Conservation (phyloP, 2,888 invertebrate genomes). For the Trissonchulus latispiculum region DNA sequence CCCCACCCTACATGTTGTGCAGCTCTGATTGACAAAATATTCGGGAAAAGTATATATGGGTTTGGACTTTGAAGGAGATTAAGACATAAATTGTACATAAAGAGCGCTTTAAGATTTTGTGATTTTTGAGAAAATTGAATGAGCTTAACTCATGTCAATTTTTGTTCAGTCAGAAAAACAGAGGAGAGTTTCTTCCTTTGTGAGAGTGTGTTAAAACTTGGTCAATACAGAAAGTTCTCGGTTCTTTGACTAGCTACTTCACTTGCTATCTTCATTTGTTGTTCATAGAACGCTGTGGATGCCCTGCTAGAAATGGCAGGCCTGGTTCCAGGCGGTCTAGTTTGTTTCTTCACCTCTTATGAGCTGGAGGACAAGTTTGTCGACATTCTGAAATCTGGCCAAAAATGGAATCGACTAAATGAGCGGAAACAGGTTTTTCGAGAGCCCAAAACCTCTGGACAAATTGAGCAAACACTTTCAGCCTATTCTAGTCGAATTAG, state of each 20-base stretch:
- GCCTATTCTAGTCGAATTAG: conserved; percentile 53
- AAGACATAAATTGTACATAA: no score
- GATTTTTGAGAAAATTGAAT: background rate
- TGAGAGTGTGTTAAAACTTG: no score
- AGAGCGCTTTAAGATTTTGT: background rate
- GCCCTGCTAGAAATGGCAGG: conserved; percentile 57
- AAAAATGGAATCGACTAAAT: conserved; percentile 21
- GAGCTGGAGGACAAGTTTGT: conserved; percentile 55
- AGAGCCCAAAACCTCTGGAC: conserved; percentile 45
- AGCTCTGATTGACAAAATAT: no score
- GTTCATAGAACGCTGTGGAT: background rate
- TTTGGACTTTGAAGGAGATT: no score
- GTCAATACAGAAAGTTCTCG: no score
- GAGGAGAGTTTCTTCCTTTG: no score
- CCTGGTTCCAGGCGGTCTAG: conserved; percentile 75
- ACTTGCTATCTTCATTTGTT: no score
- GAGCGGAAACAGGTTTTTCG: conserved; percentile 40
- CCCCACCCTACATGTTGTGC: no score
- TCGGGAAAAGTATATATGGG: no score
- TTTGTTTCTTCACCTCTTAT: conserved; percentile 87
- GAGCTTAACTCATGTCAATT: no score
- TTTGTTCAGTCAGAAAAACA: no score
- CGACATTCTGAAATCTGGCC: conserved; percentile 16
- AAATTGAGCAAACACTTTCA: conserved; percentile 62
- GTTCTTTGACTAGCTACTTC: no score